These are phyloP conservation scores for Scolanthus callimorphus DNA, from an alignment of 92 coral and sea anemone species.

Conservation along the genomic window DNA sequence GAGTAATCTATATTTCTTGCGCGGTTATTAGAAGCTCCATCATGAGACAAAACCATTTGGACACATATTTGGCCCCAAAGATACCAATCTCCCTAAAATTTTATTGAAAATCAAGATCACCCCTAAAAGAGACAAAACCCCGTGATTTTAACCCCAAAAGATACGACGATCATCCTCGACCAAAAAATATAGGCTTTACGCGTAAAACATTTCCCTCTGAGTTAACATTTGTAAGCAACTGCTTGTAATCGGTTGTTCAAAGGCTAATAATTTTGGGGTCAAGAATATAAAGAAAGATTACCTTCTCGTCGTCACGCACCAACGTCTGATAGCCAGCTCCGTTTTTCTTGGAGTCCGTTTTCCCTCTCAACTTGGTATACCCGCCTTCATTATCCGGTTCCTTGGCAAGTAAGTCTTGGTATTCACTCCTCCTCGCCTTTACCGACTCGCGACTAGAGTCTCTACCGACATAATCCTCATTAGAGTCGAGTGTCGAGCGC, in stretches of 20 bases:
- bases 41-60: too few relatives aligned
- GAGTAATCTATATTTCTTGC: too few relatives aligned
- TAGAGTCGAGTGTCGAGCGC: neutral
- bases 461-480: neutral
- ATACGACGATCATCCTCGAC: too few relatives aligned
- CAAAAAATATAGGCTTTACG: neutral
- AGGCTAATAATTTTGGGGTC: neutral
- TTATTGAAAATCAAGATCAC: too few relatives aligned
- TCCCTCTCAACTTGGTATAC: neutral
- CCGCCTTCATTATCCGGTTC: neutral
- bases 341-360: neutral
- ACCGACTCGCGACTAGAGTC: neutral
- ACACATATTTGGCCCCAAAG: too few relatives aligned
- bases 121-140: too few relatives aligned
- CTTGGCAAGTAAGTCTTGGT: neutral
- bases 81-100: too few relatives aligned
- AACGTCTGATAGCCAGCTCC: neutral
- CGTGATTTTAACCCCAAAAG: too few relatives aligned
- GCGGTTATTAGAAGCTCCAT: too few relatives aligned
- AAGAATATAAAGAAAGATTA: neutral
- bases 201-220: neutral
- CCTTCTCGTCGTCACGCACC: neutral
- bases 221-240: too few relatives aligned
- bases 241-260: too few relatives aligned
- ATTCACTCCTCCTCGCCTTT: neutral